Base-by-base conservation (phyloP, 2,888 invertebrate genomes). In the Drosophila hawaiiensis region DNA sequence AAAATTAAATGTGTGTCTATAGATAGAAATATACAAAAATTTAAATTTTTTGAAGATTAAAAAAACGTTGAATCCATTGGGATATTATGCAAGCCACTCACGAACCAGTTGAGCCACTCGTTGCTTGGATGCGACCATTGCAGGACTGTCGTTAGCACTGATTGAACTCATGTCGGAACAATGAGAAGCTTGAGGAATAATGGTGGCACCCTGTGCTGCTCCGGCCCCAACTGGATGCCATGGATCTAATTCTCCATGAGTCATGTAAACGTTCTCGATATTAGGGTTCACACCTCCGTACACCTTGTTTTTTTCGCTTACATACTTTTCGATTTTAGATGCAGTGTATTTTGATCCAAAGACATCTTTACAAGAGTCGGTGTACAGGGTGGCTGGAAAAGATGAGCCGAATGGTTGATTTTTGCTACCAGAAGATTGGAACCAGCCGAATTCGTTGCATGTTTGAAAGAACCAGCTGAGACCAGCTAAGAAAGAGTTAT, bases 361-460 rank as follows among this genome's bases (percentile, higher is more conserved):
- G 28, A 86, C 78, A 62, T 84, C 91, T 5, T 61, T 31, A 33
- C 92, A 92, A 4, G 62, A 50, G 25, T 81, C 72, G 4, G 80
- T 76, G 53, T 87, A 92, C 0, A 89, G 71, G 5, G 84, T 78
- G 2, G 84, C 89, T 1, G 92, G 92, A 54, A 91, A 92, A 19
- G 55, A 64, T 3, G 76, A 73, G 6, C 92, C 91, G 3, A 95
- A 95, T 0, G 96, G 95, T 70, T 95, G 95, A 0, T 93, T 86
- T 0, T 86, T 61, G 52, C 95, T 94, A 76, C 93, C 95, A 1
- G 97, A 95, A 2, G 96, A 95, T 93, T 97, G 97, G 92, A 95
- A 97, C 94, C 96, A 97, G 59, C 97, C 97, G 93, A 95, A 97
- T 93, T 97, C 97, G 49, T 95, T 95, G 92, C 97, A 98, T 0